phyloP scores from a whole-genome alignment of 2,797 vertebrate genomes.

The Neoniphon sammara region DNA sequence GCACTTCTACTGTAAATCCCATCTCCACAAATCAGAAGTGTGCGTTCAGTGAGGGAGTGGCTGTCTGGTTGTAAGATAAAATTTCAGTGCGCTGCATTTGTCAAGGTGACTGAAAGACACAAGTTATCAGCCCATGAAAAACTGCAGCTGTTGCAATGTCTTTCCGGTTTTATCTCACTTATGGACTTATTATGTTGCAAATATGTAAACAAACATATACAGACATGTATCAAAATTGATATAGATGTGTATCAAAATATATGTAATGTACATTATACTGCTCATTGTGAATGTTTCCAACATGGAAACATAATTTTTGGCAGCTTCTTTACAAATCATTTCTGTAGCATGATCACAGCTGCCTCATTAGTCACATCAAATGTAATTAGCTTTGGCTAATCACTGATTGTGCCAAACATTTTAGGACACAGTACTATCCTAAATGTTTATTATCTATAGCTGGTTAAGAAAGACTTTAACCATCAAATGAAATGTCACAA shows the following conservation, averaged over 20 bases:
- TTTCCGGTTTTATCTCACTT: no score
- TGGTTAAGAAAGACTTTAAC: no score
- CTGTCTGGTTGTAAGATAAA: background rate
- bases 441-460: no score
- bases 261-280: background rate
- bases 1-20: conserved; percentile 40
- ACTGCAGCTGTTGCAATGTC: background rate
- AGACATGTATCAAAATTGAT: no score
- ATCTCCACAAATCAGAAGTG: background rate
- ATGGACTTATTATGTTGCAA: no score
- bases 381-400: no score
- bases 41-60: conserved; percentile 54
- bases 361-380: no score
- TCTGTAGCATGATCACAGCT: background rate
- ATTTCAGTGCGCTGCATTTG: background rate
- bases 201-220: no score
- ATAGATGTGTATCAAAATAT: background rate
- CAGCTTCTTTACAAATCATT: background rate
- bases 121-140: background rate
- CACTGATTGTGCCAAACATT: no score
- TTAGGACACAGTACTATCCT: no score
- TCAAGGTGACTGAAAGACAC: background rate
- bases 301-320: no score
- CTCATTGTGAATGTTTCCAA: background rate
- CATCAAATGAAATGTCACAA: no score